Conservation (phyloP, 2,113 vertebrate species). For the Formicarius rufipectus region DNA sequence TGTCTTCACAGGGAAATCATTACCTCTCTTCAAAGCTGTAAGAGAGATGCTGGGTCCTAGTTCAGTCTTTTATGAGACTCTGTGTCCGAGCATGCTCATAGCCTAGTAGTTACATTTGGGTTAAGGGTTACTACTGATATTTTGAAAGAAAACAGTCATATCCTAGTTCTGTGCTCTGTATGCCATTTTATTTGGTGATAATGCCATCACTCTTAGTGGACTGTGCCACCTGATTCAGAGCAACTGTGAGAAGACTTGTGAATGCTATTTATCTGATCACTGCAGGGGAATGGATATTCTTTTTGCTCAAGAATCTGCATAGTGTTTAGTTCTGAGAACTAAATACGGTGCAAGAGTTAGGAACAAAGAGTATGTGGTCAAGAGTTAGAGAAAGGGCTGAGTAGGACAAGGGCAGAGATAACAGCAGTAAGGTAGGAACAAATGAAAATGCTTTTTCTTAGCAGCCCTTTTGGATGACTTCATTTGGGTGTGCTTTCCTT, state of each 20-base stretch:
- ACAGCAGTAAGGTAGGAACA: fast-evolving
- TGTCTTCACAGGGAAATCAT: not conserved
- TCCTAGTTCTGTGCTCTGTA: not conserved
- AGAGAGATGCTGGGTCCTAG: not conserved
- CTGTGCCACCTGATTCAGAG: not conserved
- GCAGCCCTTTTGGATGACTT: not conserved
- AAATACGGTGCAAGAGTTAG: not conserved
- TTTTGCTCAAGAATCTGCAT: not conserved
- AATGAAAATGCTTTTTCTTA: not conserved
- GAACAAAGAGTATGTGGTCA: not conserved
- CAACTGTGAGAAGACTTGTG: not conserved
- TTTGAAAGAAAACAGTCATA: not conserved
- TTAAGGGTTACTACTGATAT: not conserved
- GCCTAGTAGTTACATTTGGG: not conserved
- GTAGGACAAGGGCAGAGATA: not conserved
- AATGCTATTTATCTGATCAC: not conserved
- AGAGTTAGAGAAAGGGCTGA: not conserved
- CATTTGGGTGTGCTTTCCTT: not conserved
- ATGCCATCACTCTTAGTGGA: not conserved
- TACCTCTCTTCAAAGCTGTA: not conserved
- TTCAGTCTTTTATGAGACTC: not conserved
- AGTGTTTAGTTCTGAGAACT: not conserved
- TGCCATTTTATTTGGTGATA: not conserved
- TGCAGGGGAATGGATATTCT: not conserved
- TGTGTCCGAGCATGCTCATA: not conserved